Base-by-base conservation (phyloP, 2,113 vertebrate species). In the Hiodon alosoides region DNA sequence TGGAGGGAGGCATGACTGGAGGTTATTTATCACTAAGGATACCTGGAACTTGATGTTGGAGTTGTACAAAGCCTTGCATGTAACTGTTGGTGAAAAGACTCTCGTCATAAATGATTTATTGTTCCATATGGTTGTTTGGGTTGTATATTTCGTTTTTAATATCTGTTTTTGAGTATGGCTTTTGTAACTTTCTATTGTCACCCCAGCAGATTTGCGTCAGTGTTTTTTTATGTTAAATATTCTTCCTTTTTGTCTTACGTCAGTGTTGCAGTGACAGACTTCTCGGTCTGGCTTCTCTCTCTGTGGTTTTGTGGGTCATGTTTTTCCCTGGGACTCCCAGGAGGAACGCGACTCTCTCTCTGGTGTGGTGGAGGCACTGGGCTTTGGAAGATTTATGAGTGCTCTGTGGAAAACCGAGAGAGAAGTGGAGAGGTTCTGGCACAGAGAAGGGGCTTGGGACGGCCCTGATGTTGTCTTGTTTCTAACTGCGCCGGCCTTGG, bases 381-480 rank as follows among this genome's bases (percentile, higher is more conserved):
- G 14, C 14, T 54, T 17, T 53, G 67, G 51, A 50, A 69, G 67
- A 69, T 69, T 69, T 69, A 69, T 14, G 67, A 69, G 67, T 7
- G 47, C 13, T 3, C 50, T 3, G 47, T 3, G 51, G 52, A n/a
- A 17, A 69, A 16, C 31, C 14, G 31, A 66, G 17, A 48, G 64
- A 16, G 14, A 48, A 47, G 64, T 47, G 46, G 46, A 66, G 64
- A 48, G 46, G 64, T 10, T 48, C 64, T 66, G 64, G 31, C 50
- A n/a, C n/a, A 17, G 51, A 68, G 47, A 51, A 2, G 7, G n/a
- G 17, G 67, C 14, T 16, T n/a, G 51, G 67, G n/a, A 69, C 7
- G 47, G 67, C 51, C 67, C 67, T 53, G 11, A 16, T 17, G 67
- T n/a, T 52, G 31, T 31, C 31, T 31, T 31, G 31, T 31, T 31